Conservation (phyloP, 2,113 vertebrate species). For the Proterorhinus semilunaris region DNA sequence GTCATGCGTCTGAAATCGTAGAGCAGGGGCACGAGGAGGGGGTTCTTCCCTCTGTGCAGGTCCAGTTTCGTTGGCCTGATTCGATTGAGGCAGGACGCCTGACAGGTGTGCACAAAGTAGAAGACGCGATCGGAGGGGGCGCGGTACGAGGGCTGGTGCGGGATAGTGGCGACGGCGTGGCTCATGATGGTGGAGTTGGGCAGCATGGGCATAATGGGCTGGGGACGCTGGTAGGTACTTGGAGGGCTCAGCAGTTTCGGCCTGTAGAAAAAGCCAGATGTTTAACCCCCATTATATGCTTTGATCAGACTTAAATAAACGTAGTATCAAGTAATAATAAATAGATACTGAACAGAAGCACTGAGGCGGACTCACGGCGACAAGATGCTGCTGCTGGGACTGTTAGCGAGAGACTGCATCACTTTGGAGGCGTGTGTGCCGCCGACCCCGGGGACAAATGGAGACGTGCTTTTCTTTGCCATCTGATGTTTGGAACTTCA, state of each 20-base stretch:
- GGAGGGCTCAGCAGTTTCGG: conserved; percentile 9
- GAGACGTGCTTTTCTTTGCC: conserved; percentile 95
- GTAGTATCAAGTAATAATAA: too few species aligned
- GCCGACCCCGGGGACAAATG: conserved; percentile 71
- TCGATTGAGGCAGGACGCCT: conserved; percentile 83
- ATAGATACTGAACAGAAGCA: too few species aligned
- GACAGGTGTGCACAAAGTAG: conserved; percentile 89
- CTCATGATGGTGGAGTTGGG: conserved; percentile 18
- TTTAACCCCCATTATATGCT: too few species aligned
- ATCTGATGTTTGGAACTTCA: conserved; percentile 87
- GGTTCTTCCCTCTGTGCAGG: conserved; percentile 87
- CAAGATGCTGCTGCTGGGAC: conserved; percentile 22
- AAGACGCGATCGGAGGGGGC: conserved; percentile 93
- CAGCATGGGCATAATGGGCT: background rate
- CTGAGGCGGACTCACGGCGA: conserved; percentile 52
- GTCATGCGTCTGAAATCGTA: conserved; percentile 97
- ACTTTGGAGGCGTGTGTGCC: conserved; percentile 68
- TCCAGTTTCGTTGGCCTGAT: conserved; percentile 75
- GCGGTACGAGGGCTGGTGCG: conserved; percentile 84
- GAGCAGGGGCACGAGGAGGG: conserved; percentile 88
- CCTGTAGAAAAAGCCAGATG: conserved; percentile 19
- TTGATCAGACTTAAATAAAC: background rate
- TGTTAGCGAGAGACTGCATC: conserved; percentile 52
- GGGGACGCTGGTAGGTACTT: conserved; percentile 33
- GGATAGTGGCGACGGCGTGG: conserved; percentile 77